Evolutionary conservation across 2,113 vertebrate species (phyloP), one percentile per base, ranked within the genome.

Genomic region (Gambusia holbrooki): DNA sequence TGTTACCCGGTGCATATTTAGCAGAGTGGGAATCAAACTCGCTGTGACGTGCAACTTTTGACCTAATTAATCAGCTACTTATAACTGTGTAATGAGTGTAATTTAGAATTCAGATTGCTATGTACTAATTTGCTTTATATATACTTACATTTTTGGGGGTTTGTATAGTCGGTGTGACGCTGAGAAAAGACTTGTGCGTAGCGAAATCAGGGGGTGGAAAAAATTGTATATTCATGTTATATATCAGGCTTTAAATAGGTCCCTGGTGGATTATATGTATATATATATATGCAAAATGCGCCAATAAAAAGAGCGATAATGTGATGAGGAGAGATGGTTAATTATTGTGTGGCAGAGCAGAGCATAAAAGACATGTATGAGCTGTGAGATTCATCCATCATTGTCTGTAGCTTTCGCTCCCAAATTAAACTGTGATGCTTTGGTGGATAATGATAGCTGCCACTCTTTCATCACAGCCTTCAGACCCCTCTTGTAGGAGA

Each of bases 11-110:
- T 35, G 48, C 48, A 28, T 66, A 69, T n/a, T 48, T 13, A 61
- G 54, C 48, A 66, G 75, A 42, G 75, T 68, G 66, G 74, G 82
- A 87, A 74, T 88, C 74, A 86, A 79, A 86, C 77, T 79, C 81
- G 61, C 83, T 63, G 73, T 83, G 74, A 71, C 80, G 17, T 69
- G 73, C 78, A 58, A 75, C 81, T 77, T 90, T 82, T 91, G 85
- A 90, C 88, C 86, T 84, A 91, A 89, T 91, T 90, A 90, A 84
- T 89, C 71, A 88, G 83, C 83, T 79, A 81, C 76, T 88, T 85
- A 66, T 76, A 81, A 84, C 80, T 72, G 33, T 64, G 37, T 67
- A 67, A 74, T 73, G 76, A 82, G 48, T 72, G 68, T 82, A 75
- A 84, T 81, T 87, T 85, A 83, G 79, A 81, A 82, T 79, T 54